Evolutionary conservation across 2,888 invertebrate genomes (phyloP), one percentile per base, ranked within the genome.

Genomic region (Volucella zonaria): DNA sequence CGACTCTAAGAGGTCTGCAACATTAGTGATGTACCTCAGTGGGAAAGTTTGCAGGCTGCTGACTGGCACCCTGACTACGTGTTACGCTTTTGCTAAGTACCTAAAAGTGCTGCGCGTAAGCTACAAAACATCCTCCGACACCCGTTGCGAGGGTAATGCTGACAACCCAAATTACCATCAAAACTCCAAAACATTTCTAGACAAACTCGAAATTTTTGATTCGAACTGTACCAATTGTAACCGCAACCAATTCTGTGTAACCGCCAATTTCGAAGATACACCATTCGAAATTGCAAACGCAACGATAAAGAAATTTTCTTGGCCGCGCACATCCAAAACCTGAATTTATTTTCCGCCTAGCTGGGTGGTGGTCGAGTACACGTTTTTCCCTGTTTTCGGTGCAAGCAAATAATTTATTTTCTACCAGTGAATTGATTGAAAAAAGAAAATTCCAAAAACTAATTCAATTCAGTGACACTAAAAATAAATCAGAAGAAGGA

Each of bases 301-400:
- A 77, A 52, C 71, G 51, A 15, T 42, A 15, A 42, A 70, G 18
- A 43, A 62, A n/a, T 31, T 59, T 49, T 56, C 47, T 49, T 31
- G 61, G 61, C 18, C 23, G 62, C 64, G 76, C 61, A 62, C 68
- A 56, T 51, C 56, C 58, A 82, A 68, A 64, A 59, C 12, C 49
- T 1, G n/a, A 66, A 67, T 45, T 83, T 80, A 83, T 83, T 83
- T 83, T 83, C 80, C 75, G 75, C 80, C 80, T 80, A 76, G 61
- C 80, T 80, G 75, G 80, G 71, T 75, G 83, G 71, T 79, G 71
- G 80, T 71, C 71, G 49, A 80, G 79, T 75, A 66, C 79, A 83
- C 80, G 75, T 59, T 70, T 80, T 59, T 80, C 52, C 43, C 42
- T 40, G 58, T 31, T 31, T 52, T 83, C 15, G 56, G 80, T 67